A percentile compares a stretch with the other conserved stretches of the same genome.
These are phyloP conservation scores for Drosophila suzukii DNA, from an alignment of 1,140 invertebrate species.

Conservation along the genomic window DNA sequence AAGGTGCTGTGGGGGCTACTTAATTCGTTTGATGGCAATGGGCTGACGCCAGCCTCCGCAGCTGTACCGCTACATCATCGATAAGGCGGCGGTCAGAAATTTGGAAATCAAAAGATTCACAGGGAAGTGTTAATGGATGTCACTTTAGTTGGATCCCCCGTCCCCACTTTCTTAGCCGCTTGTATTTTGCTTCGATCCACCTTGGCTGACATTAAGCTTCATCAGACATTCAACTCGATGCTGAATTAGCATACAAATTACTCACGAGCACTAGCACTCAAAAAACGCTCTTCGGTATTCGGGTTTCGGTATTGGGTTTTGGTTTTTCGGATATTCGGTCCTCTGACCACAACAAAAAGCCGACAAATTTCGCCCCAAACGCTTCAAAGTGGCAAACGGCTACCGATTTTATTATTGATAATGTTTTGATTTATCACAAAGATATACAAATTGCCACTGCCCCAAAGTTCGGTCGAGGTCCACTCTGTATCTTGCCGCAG, in stretches of 20 bases:
- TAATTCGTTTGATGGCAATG: conserved; percentile 70
- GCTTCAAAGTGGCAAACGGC: conserved; percentile 76
- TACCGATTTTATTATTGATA: conserved; percentile 83
- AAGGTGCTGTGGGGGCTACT: conserved; percentile 35
- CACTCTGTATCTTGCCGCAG: conserved; percentile 48
- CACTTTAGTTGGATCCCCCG: conserved; percentile 58
- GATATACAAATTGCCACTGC: conserved; percentile 77
- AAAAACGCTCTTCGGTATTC: conserved; percentile 35
- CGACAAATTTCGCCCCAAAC: conserved; percentile 62
- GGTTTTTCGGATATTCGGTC: conserved; percentile 11
- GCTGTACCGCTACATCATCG: conserved; percentile 63
- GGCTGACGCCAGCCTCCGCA: conserved; percentile 58
- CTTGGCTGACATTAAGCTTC: conserved; percentile 66
- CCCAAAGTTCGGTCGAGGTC: conserved; percentile 19
- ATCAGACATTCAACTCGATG: conserved; percentile 71
- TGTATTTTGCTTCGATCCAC: conserved; percentile 2
- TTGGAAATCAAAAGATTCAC: conserved; percentile 75
- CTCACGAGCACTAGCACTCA: conserved; percentile 75
- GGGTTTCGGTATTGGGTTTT: conserved; percentile 15
- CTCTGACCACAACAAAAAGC: conserved; percentile 73
- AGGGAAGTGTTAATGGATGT: conserved; percentile 79
- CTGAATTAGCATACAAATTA: conserved; percentile 81
- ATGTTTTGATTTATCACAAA: conserved; percentile 81
- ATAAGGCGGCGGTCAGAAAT: conserved; percentile 48
- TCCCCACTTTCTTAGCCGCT: background rate